Base-by-base conservation (phyloP, 1,140 invertebrate genomes). In the Himalopsyche phryganea region DNA sequence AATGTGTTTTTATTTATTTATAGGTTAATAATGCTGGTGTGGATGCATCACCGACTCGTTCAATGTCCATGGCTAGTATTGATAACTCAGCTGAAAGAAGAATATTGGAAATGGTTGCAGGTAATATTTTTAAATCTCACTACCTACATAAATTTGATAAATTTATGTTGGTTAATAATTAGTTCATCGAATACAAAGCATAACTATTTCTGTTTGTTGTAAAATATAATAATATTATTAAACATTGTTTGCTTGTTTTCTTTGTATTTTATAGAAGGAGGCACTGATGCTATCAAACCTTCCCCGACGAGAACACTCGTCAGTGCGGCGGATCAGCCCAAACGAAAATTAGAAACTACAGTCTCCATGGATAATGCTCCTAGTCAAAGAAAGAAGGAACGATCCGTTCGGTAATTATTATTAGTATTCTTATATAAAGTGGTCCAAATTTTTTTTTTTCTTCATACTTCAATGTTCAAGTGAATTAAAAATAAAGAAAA, bases 321-420 rank as follows among this genome's bases (percentile, higher is more conserved):
- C 56, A 41, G 50, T n/a, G 52, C 69, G 6, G 70, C 69, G 0
- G 69, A 70, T 0, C 79, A 81, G 17, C 78, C 83, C 7, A 89
- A 89, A 68, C 77, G 86, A 40, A 88, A 88, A 70, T 68, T 88
- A 14, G 85, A 89, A 68, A 80, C 81, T 6, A 85, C 85, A 10
- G 80, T 85, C 44, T 89, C 86, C 49, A 84, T 80, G 55, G 84
- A 86, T 50, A 76, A 76, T 62, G 71, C 73, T 1, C 65, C 68
- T 1, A 73, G 77, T 33, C 75, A 78, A 36, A 80, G 83, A 55
- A 82, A 83, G 65, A 85, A 85, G 69, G 83, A 86, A 53, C 67
- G 76, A 1, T 71, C 76, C 2, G 72, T 76, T 48, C 78, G 73
- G 73, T 78, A 60, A 49, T 44, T 42, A 50, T 32, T 17, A 33